Evolutionary conservation across 2,113 vertebrate genomes (phyloP), one percentile per base, ranked within the genome.

Genomic region (Grammomys surdaster): DNA sequence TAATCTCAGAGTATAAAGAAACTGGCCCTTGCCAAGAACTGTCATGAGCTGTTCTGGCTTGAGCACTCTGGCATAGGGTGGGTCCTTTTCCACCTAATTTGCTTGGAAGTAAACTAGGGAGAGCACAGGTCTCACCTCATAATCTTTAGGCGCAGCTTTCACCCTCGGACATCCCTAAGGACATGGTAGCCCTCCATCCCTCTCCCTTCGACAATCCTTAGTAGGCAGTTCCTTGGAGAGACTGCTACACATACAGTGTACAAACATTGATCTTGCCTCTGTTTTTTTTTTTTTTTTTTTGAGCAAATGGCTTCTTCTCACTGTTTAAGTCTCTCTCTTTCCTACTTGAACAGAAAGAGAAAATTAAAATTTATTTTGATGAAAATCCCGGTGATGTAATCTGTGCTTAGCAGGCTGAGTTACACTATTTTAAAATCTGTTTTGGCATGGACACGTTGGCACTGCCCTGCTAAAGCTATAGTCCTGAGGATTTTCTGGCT

Each of bases 401-500:
- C 92, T 93, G 81, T 92, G 72, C 72, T 87, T 88, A 33, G 9
- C 46, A 93, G 60, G 26, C 96, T 80, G 90, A 93, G 91, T 87
- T 96, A 58, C 78, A 40, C 86, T 86, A 69, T 81, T 90, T 93
- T 54, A 2, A 92, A 94, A 95, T 94, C 89, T 51, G n/a, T 88
- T 93, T 95, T 93, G 95, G 84, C 48, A 0, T 33, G 0, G 14
- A 91, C 73, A 72, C 89, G 69, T 90, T 95, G 93, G 96, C 94
- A 58, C 46, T 95, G 86, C 86, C 86, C 86, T 31, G 76, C 90
- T 92, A 28, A 87, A 63, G 75, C 94, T 73, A 93, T 70, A 88
- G 12, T 78, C 88, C 92, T 95, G 90, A 40, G 92, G 86, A 97
- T 97, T 98, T 98, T 98, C 97, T 98, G 97, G 97, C 88, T 98